Base-by-base conservation (phyloP, 1,140 invertebrate species). In the Drosophila varians region DNA sequence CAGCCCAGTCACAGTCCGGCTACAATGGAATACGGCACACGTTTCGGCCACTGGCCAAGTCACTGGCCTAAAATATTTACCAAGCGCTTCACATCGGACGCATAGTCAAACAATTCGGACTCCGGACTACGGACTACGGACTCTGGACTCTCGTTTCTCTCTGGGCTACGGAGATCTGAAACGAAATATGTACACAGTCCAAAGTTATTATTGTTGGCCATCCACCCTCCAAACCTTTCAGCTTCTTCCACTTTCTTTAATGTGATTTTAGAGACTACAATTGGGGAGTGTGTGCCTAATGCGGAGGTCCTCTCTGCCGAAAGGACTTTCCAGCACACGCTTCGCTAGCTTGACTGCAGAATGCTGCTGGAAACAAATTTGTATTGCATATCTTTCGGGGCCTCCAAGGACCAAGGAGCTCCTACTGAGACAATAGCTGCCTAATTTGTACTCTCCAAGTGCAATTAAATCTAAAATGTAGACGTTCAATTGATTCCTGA, bases 71-170 rank as follows among this genome's bases (percentile, higher is more conserved):
- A 84, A 80, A 86, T 86, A 86, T 86, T 86, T 86, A 64, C 80
- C 73, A 76, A 86, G 73, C 76, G 57, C 80, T 86, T 87, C 76
- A 86, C 56, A 76, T 87, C 62, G 72, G 80, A 80, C 80, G 76
- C 61, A 69, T 57, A 80, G 76, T 80, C 79, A 84, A 83, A 83
- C 79, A 84, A 86, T 79, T 80, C 74, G 58, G 45, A 31, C 18
- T 60, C 65, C 55, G 48, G 46, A 34, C 55, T 54, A 16, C 25
- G 58, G 5, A 12, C 42, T 18, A 11, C 5, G 25, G 46, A 47
- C 43, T 46, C 21, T 46, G 58, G 3, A 18, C 42, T 18, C 11
- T 5, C n/a, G 45, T 26, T 19, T 45, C n/a, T 46, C 21, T 21
- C 21, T 4, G 11, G 21, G 8, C 21, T 19, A 18, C 7, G 26